These are phyloP conservation scores for Agrenia bidenticulata DNA, from an alignment of 2,888 invertebrate genomes.

Conservation along the genomic window DNA sequence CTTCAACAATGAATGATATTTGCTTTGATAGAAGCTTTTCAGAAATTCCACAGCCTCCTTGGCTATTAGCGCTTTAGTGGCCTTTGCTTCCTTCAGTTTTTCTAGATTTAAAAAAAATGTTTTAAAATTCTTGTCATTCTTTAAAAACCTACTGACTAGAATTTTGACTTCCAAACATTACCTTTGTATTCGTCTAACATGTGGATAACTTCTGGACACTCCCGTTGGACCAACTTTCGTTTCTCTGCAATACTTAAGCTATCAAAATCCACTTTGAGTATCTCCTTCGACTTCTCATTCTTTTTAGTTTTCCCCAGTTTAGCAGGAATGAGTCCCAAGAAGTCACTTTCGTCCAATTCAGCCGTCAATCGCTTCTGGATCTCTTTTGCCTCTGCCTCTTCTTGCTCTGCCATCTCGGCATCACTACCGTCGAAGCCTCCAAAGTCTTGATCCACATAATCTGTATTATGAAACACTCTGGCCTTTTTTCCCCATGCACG, in stretches of 20 bases:
- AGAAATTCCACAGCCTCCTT: constrained; percentile 64
- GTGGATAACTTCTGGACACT: constrained; percentile 82
- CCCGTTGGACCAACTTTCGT: constrained; percentile 73
- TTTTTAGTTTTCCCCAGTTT: constrained; percentile 24
- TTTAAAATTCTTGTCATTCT: neutral
- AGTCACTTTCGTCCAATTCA: constrained; percentile 77
- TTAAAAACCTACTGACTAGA: neutral
- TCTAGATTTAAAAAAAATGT: constrained; percentile 54
- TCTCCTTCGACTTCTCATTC: constrained; percentile 59
- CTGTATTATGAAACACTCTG: constrained; percentile 77
- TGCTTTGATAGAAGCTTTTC: constrained; percentile 70
- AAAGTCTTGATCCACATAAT: constrained; percentile 86
- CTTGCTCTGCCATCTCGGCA: constrained; percentile 72
- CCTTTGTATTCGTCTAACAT: constrained; percentile 77
- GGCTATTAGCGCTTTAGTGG: constrained; percentile 68
- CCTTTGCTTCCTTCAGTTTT: constrained; percentile 65
- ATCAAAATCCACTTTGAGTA: constrained; percentile 74
- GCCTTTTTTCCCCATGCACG: constrained; percentile 88
- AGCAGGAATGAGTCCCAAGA: constrained; percentile 56
- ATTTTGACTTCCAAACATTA: constrained; percentile 53
- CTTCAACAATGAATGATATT: constrained; percentile 67
- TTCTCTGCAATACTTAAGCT: constrained; percentile 75
- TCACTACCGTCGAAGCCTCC: constrained; percentile 66
- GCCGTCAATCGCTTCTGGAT: constrained; percentile 71
- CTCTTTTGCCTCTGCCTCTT: constrained; percentile 79